Evolutionary conservation across 2,888 invertebrate species (phyloP).

Genomic region (Dicyrtoma fusca): DNA sequence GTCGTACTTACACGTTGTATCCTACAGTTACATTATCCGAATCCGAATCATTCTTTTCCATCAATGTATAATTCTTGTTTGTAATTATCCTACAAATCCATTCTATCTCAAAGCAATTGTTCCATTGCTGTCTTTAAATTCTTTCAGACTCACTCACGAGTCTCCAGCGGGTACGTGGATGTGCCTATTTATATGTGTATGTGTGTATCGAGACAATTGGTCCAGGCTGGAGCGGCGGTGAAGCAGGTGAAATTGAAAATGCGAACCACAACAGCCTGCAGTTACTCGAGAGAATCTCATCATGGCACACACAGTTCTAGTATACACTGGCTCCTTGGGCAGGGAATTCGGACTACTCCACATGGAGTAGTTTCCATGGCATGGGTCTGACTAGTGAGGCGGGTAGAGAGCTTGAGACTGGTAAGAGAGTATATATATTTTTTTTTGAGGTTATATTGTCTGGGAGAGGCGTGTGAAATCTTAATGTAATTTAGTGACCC

Average conservation of each 20-base stretch:
- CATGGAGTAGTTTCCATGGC: background rate
- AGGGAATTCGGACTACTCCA: background rate
- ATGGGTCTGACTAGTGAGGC: background rate
- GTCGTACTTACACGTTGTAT: background rate
- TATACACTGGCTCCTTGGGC: no score
- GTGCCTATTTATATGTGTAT: no score
- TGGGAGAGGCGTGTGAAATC: constrained; percentile 25
- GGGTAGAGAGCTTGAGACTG: background rate
- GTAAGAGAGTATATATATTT: background rate
- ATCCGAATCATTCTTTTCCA: background rate
- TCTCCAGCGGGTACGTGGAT: background rate
- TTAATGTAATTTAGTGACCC: constrained; percentile 25
- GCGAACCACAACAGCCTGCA: no score
- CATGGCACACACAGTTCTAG: no score
- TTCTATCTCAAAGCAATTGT: no score
- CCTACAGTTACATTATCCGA: background rate
- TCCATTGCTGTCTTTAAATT: no score
- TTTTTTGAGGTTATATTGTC: constrained; percentile 1
- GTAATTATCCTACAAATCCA: background rate
- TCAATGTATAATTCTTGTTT: background rate
- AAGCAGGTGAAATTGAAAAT: no score
- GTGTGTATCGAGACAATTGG: no score
- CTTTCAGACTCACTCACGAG: no score
- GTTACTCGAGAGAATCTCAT: no score
- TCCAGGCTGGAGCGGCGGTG: no score